These are phyloP conservation scores for Rhea americana DNA, from an alignment of 2,113 vertebrate species.

Conservation along the genomic window DNA sequence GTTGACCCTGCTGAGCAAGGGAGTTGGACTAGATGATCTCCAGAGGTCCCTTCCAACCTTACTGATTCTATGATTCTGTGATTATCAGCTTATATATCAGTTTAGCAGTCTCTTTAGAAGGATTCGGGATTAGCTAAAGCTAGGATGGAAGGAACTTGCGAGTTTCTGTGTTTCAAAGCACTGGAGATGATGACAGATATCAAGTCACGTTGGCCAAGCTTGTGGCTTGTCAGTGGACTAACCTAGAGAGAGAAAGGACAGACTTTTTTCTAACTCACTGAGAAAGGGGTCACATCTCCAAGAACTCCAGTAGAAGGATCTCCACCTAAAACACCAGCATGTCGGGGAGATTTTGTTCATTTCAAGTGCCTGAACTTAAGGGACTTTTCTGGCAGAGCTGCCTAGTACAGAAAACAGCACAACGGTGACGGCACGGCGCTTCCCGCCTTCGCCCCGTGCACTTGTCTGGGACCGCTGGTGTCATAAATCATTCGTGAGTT, in stretches of 20 bases:
- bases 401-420: constrained; percentile 28
- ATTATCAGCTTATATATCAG: too few relatives aligned
- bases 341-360: not conserved
- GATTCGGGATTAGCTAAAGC: not conserved
- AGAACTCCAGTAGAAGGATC: not conserved
- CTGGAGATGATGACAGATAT: not conserved
- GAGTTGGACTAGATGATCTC: too few relatives aligned
- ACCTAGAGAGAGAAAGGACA: not conserved
- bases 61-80: too few relatives aligned
- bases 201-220: not conserved
- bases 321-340: not conserved
- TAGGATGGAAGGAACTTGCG: not conserved
- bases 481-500: constrained; percentile 27
- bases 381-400: constrained; percentile 43
- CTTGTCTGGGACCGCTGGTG: not conserved
- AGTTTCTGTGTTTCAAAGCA: not conserved
- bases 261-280: not conserved
- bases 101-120: not conserved
- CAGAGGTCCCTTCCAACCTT: too few relatives aligned
- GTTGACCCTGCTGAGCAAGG: too few relatives aligned
- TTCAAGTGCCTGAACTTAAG: constrained; percentile 20
- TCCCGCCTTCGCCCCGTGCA: not conserved
- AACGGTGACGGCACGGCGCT: not conserved
- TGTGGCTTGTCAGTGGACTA: not conserved
- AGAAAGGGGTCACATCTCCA: not conserved